A percentile compares a stretch with the other conserved stretches of the same genome.
phyloP scores from a whole-genome alignment of 2,113 vertebrate species.

The Rhabdornis inornatus region DNA sequence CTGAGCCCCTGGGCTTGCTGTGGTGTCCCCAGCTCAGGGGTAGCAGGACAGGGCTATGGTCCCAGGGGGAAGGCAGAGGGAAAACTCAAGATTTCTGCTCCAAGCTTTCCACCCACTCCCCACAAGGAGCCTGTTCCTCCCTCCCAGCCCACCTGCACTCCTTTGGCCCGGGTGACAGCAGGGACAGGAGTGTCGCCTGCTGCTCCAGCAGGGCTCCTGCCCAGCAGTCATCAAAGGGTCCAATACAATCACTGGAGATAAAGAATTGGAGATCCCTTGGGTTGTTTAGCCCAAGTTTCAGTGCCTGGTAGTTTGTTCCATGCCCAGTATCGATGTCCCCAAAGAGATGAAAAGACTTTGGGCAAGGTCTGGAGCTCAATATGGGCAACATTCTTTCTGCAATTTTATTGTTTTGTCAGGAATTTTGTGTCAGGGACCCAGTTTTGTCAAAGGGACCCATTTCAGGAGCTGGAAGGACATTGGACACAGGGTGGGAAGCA shows the following conservation, averaged over 20 bases:
- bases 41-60: neutral
- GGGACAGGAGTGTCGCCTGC: neutral
- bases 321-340: neutral
- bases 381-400: neutral
- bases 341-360: neutral
- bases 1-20: neutral
- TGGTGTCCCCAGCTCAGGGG: neutral
- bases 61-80: neutral
- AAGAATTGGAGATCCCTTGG: neutral
- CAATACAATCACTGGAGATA: neutral
- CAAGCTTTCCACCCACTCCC: accelerated
- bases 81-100: neutral
- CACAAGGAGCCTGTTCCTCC: neutral
- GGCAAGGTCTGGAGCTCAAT: neutral
- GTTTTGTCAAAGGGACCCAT: neutral
- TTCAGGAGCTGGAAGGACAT: neutral
- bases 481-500: neutral
- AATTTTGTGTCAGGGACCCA: neutral
- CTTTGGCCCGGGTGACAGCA: neutral
- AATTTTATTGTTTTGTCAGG: neutral
- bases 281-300: neutral
- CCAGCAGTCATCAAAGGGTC: neutral
- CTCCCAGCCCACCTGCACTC: accelerated
- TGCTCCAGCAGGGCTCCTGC: neutral
- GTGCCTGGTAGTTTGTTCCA: neutral